These are phyloP conservation scores for Zygothrica quintamaculata DNA, from an alignment of 2,888 invertebrate species.

Conservation along the genomic window DNA sequence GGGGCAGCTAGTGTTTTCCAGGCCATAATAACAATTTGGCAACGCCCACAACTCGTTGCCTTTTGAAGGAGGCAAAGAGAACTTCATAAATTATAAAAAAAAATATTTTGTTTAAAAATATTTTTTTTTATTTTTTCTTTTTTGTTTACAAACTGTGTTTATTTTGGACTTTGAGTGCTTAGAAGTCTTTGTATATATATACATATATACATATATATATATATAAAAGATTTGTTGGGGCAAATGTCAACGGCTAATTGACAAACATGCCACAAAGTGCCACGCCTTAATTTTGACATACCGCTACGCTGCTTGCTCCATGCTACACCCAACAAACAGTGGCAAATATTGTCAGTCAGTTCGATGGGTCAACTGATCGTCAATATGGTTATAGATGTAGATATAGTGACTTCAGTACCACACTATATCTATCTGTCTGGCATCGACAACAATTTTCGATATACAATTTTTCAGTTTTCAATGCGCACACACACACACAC, in stretches of 20 bases:
- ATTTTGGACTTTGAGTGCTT: constrained; percentile 20
- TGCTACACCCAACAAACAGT: constrained; percentile 2
- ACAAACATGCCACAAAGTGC: constrained; percentile 37
- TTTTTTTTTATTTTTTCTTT: neutral
- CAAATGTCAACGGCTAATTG: constrained; percentile 62
- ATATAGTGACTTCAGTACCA: constrained; percentile 43
- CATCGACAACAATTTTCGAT: constrained; percentile 38
- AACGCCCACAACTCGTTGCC: constrained; percentile 46
- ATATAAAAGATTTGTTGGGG: constrained; percentile 24
- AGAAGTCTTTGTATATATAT: constrained; percentile 35
- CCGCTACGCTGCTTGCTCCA: neutral
- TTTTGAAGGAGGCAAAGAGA: neutral
- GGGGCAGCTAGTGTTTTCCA: constrained; percentile 6
- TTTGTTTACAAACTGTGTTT: constrained; percentile 19
- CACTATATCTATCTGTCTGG: constrained; percentile 51
- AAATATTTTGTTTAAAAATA: constrained; percentile 28
- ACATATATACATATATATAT: constrained; percentile 25
- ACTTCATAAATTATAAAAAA: constrained; percentile 26
- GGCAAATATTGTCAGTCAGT: constrained; percentile 46
- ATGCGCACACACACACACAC: too few species aligned
- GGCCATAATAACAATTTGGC: constrained; percentile 51
- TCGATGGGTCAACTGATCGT: constrained; percentile 6
- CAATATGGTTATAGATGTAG: neutral
- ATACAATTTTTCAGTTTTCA: constrained; percentile 55
- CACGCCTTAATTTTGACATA: constrained; percentile 26